Base-by-base conservation (phyloP, 2,113 vertebrate species). In the Phyllostomus hastatus region DNA sequence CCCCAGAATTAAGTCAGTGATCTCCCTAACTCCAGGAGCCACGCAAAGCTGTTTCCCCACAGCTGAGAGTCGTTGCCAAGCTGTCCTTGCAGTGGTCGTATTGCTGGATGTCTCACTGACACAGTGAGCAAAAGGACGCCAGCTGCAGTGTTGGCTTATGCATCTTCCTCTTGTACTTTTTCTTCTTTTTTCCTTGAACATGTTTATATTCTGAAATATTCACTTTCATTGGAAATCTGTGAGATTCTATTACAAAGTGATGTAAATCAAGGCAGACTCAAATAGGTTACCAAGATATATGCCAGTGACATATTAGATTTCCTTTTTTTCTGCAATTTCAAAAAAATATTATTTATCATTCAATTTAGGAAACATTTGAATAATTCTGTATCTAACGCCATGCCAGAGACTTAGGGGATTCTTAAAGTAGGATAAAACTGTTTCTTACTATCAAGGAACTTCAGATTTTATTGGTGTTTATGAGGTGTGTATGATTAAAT, bases 301-400 rank as follows among this genome's bases (percentile, higher is more conserved):
- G 78, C 54, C 5, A 82, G 41, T 89, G 85, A 92, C 70, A 50
- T 86, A 84, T 66, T 82, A 95, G n/a, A 94, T 96, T 96, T 94
- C 64, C 46, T 86, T n/a, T 72, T 43, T 94, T 88, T 81, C 78
- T 89, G 59, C 43, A 75, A 10, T 79, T 95, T 95, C 10, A 88
- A 94, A 92, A 92, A 92, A 91, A 94, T 78, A 90, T 94, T 92
- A 94, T 83, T 97, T 79, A 41, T 96, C 75, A 97, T 95, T 96
- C 79, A 90, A 90, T 97, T 97, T 94, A 69, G 35, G 16, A 94
- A 82, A 90, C 38, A 93, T 86, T 95, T 88, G 72, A 97, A 69
- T 97, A 95, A 86, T 33, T 95, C 97, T 33, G 43, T 91, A 46
- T 69, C 73, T 88, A 69, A 92, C 48, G 61, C 61, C 78, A 5